A percentile compares a stretch with the other conserved stretches of the same genome.
Conservation (phyloP, 1,140 invertebrate species). For the Drosophila cardini region DNA sequence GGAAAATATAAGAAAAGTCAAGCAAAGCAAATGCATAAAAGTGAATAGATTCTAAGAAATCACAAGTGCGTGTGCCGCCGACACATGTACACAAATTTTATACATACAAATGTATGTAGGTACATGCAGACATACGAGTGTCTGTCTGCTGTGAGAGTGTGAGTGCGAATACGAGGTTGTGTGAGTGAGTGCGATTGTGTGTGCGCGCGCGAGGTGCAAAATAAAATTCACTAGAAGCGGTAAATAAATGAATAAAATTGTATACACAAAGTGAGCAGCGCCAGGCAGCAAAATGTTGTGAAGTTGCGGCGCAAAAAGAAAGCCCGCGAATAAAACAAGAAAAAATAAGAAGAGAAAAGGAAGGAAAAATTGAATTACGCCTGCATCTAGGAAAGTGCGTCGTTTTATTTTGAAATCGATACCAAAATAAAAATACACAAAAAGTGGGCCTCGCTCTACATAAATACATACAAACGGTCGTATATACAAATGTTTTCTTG, state of each 20-base stretch:
- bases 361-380: constrained; percentile 63
- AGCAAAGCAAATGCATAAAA: constrained; percentile 13
- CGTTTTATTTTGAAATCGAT: constrained; percentile 82
- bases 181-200: constrained; percentile 17
- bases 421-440: constrained; percentile 72
- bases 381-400: constrained; percentile 74
- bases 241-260: constrained; percentile 53
- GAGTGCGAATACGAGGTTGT: constrained; percentile 17
- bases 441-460: constrained; percentile 43
- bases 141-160: constrained; percentile 5
- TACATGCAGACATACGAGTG: constrained; percentile 13
- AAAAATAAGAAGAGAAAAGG: constrained; percentile 31
- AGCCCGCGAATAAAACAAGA: constrained; percentile 65
- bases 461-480: constrained; percentile 32
- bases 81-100: constrained; percentile 50
- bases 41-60: constrained; percentile 51
- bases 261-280: constrained; percentile 45
- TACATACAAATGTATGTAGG: constrained; percentile 19
- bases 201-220: constrained; percentile 44
- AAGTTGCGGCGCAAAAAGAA: constrained; percentile 79
- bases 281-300: constrained; percentile 61
- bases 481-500: constrained; percentile 17
- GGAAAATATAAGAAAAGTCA: constrained; percentile 16
- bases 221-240: constrained; percentile 42
- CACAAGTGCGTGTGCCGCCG: constrained; percentile 57